phyloP scores from a whole-genome alignment of 2,888 invertebrate species.

The Cordylochernes scorpioides region DNA sequence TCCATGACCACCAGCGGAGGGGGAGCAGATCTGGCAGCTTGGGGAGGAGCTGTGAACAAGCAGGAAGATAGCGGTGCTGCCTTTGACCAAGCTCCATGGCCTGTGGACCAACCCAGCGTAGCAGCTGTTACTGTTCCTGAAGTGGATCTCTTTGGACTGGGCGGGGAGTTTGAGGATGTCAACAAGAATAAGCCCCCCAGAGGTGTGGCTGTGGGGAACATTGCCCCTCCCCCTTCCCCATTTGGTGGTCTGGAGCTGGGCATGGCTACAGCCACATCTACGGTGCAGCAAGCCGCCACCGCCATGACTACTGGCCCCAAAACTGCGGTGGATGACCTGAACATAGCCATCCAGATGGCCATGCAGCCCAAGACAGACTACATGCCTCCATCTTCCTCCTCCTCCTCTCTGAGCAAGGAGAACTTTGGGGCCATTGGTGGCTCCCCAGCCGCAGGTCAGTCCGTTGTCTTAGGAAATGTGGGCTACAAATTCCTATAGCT shows the following conservation, averaged over 20 bases:
- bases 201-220: neutral
- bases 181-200: neutral
- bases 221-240: conserved; percentile 13
- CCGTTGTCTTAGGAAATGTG: too few species aligned
- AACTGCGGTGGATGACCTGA: conserved; percentile 9
- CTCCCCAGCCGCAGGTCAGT: too few species aligned
- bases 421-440: conserved; percentile 2
- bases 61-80: too few species aligned
- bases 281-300: neutral
- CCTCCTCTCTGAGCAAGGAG: conserved; percentile 2
- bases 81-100: too few species aligned
- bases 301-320: conserved; percentile 4
- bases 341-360: conserved; percentile 7
- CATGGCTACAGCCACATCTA: conserved; percentile 3
- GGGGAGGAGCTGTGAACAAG: too few species aligned
- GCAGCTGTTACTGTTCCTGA: neutral
- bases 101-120: conserved; percentile 1
- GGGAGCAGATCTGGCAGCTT: too few species aligned
- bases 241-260: conserved; percentile 9
- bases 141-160: too few species aligned
- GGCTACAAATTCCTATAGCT: too few species aligned
- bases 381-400: conserved; percentile 7
- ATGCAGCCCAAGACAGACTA: too few species aligned
- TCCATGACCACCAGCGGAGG: conserved; percentile 1
- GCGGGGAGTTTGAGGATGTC: too few species aligned